These are phyloP conservation scores for Parapsyche elsis DNA, from an alignment of 1,140 invertebrate species.

Conservation along the genomic window DNA sequence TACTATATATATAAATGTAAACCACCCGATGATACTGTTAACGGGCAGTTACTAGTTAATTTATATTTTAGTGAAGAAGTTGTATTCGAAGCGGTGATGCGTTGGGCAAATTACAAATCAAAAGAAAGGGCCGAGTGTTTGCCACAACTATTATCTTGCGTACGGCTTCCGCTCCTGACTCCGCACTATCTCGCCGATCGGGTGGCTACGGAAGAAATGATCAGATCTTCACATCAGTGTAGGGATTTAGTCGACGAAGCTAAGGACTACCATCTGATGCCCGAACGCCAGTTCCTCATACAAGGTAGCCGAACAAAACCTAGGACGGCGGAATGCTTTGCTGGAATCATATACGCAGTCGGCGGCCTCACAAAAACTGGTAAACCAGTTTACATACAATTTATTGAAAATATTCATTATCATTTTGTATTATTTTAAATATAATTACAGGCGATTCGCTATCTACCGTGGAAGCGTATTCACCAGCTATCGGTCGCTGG, in stretches of 20 bases:
- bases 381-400: constrained; percentile 58
- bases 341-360: constrained; percentile 89
- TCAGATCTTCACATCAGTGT: constrained; percentile 80
- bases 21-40: no score
- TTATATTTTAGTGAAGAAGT: constrained; percentile 71
- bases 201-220: constrained; percentile 85
- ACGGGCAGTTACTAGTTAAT: no score
- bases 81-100: constrained; percentile 87
- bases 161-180: constrained; percentile 83
- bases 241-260: constrained; percentile 86
- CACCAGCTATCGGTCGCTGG: constrained; percentile 81
- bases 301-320: constrained; percentile 82
- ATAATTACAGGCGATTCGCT: constrained; percentile 77
- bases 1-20: no score
- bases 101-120: constrained; percentile 82
- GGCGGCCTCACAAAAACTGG: constrained; percentile 87
- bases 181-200: constrained; percentile 86
- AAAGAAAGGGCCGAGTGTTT: constrained; percentile 70
- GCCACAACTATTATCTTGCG: constrained; percentile 78
- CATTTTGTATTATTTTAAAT: neutral
- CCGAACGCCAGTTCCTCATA: constrained; percentile 80
- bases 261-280: constrained; percentile 86
- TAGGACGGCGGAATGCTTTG: constrained; percentile 78
- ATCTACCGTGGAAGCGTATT: constrained; percentile 88
- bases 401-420: no score